Conservation (phyloP, 2,113 vertebrate genomes). For the Smithornis capensis region DNA sequence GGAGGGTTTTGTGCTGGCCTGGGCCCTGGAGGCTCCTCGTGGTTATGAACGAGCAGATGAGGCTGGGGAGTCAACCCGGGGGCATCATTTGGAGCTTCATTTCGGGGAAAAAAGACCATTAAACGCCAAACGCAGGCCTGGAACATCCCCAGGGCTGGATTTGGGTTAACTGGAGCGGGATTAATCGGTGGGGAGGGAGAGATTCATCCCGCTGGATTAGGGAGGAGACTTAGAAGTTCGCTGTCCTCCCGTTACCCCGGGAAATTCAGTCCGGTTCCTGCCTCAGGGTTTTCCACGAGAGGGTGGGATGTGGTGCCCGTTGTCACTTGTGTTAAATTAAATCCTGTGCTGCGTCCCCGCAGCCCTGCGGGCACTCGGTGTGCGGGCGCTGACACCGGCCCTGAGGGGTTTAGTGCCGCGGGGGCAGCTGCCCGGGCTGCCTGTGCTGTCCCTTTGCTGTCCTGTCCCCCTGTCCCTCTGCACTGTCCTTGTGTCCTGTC, state of each 20-base stretch:
- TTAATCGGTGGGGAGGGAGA: accelerated
- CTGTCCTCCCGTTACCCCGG: accelerated
- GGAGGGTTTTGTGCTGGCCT: accelerated
- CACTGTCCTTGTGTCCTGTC: too few relatives aligned
- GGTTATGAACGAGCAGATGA: too few relatives aligned
- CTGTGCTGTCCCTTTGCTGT: not conserved
- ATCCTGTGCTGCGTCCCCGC: not conserved
- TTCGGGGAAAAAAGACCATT: accelerated
- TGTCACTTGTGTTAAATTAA: too few relatives aligned
- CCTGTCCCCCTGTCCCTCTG: too few relatives aligned
- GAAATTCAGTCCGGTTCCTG: accelerated
- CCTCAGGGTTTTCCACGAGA: accelerated
- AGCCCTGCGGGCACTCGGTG: too few relatives aligned
- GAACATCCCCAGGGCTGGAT: not conserved
- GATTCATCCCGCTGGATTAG: accelerated
- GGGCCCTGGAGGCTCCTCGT: too few relatives aligned
- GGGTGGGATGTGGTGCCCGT: too few relatives aligned
- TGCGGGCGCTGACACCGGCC: too few relatives aligned
- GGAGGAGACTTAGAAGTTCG: accelerated
- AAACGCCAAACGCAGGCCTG: accelerated
- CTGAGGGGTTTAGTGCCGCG: not conserved
- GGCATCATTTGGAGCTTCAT: accelerated
- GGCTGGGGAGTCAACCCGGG: too few relatives aligned
- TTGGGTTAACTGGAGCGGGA: not conserved
- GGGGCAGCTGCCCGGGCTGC: too few relatives aligned